Conservation (phyloP, 1,140 invertebrate genomes). For the Piezodorus guildinii region DNA sequence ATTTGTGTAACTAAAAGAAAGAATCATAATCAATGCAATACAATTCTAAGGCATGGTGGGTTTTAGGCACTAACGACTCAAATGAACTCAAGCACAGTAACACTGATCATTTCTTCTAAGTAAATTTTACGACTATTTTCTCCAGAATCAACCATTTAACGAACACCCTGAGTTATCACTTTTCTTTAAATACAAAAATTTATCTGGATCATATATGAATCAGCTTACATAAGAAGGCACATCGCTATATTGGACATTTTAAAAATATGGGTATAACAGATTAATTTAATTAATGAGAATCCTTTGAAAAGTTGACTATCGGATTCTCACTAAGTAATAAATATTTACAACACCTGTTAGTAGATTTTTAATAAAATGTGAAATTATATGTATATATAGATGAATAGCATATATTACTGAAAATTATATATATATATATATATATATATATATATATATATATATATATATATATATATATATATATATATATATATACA, state of each 20-base stretch:
- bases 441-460: too few species aligned
- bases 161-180: conserved; percentile 7
- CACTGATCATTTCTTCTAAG: not conserved
- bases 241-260: not conserved
- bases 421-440: not conserved
- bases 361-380: not conserved
- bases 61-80: not conserved
- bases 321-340: not conserved
- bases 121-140: too few species aligned
- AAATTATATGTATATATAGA: not conserved
- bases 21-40: not conserved
- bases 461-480: too few species aligned
- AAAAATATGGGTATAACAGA: not conserved
- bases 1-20: not conserved
- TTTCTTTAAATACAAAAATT: not conserved
- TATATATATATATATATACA: too few species aligned
- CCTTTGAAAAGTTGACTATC: conserved; percentile 1
- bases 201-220: not conserved
- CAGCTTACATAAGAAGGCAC: conserved; percentile 3
- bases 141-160: not conserved
- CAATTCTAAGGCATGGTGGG: conserved; percentile 9
- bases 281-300: conserved; percentile 2
- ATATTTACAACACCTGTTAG: not conserved
- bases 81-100: not conserved
- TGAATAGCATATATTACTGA: conserved; percentile 12